Evolutionary conservation across 1,140 invertebrate genomes (phyloP).

Genomic region (Eupristina koningsbergeri): DNA sequence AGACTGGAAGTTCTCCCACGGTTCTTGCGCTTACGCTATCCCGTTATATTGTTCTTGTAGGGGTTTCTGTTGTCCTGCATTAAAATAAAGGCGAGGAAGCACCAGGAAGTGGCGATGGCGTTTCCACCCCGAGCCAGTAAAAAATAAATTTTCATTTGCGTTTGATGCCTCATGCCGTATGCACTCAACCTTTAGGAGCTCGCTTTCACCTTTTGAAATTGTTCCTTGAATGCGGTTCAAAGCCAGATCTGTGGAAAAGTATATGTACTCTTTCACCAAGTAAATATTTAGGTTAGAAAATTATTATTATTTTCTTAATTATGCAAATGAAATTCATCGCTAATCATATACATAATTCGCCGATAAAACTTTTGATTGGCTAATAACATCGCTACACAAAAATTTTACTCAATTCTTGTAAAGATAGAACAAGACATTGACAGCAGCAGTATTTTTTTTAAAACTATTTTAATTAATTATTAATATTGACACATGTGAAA

Average conservation of each 20-base stretch:
- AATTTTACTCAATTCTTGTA: no score
- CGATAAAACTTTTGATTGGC: no score
- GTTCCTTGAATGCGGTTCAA: background rate
- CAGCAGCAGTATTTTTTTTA: background rate
- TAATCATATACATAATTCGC: no score
- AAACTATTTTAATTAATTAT: background rate
- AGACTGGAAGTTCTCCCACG: slow-evolving; percentile 29
- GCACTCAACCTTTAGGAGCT: background rate
- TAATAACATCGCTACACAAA: no score
- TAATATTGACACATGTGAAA: background rate
- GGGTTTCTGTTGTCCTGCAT: background rate
- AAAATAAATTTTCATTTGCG: slow-evolving; percentile 29
- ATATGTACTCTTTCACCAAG: background rate
- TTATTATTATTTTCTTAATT: background rate
- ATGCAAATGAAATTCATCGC: no score
- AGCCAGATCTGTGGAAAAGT: background rate
- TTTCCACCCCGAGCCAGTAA: background rate
- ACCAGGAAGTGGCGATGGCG: background rate
- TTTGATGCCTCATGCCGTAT: background rate
- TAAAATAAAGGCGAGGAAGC: background rate
- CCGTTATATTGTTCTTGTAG: slow-evolving; percentile 23
- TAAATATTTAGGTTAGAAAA: background rate
- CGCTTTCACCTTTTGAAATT: background rate
- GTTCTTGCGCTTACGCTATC: background rate
- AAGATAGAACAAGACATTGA: background rate